Evolutionary conservation across 1,140 invertebrate species (phyloP).

Genomic region (Cyrtorhinus lividipennis): DNA sequence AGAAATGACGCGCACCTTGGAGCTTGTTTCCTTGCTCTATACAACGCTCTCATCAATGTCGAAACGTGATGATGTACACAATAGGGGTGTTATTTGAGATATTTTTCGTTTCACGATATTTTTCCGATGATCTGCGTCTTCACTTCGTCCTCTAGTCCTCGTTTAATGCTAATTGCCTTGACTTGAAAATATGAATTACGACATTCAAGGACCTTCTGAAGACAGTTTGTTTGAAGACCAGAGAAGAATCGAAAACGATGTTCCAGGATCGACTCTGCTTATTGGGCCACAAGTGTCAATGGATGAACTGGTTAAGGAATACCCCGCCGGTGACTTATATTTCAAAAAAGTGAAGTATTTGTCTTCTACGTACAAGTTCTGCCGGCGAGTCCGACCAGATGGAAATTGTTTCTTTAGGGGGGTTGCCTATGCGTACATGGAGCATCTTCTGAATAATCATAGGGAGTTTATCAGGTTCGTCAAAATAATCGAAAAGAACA

Average conservation of each 20-base stretch:
- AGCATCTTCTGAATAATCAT: conserved; percentile 68
- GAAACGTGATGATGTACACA: no score
- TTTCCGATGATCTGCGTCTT: no score
- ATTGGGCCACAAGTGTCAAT: neutral
- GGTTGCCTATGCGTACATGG: conserved; percentile 87
- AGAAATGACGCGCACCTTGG: no score
- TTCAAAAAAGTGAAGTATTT: conserved; percentile 68
- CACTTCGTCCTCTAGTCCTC: no score
- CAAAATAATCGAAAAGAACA: conserved; percentile 66
- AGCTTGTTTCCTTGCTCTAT: no score
- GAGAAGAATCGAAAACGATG: neutral
- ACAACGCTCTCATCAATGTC: no score
- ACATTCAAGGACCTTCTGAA: no score
- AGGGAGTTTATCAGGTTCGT: conserved; percentile 70
- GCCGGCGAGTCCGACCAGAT: conserved; percentile 69
- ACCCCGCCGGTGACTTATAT: conserved; percentile 72
- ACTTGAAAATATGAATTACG: no score
- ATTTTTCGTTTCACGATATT: no score
- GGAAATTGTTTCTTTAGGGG: conserved; percentile 96
- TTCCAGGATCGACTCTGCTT: neutral
- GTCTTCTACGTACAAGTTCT: conserved; percentile 54
- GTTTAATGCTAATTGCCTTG: no score
- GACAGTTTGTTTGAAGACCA: no score
- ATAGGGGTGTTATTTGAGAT: no score
- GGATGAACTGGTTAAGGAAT: conserved; percentile 55